Evolutionary conservation across 2,113 vertebrate genomes (phyloP), one percentile per base, ranked within the genome.

Genomic region (Tetrax tetrax): DNA sequence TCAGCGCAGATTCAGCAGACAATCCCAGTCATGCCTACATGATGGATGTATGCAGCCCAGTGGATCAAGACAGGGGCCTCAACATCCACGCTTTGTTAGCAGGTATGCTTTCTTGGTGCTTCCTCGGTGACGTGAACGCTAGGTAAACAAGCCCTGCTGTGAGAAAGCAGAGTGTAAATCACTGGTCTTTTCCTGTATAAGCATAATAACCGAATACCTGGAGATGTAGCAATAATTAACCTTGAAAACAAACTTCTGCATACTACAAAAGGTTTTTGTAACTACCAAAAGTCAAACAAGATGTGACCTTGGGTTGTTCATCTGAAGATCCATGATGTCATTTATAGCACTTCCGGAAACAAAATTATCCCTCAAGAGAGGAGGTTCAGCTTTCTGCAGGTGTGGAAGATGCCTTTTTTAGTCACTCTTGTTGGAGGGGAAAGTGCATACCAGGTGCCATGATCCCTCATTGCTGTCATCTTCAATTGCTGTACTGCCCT

Each of bases 11-110:
- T 97, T 99, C 99, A 0, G 99, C 99, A 0, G 99, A 99, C 94
- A 99, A 99, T 95, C 99, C 99, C 19, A 99, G 99, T 90, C 99
- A 99, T 4, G 99, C 99, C 41, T 99, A 99, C 97, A 99, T 99
- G 99, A 99, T 99, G 99, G 99, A 99, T 11, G 99, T 99, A 17
- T 99, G 99, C 93, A 97, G 99, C 93, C 99, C 99, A 0, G 98
- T 98, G 38, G 99, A 99, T 96, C 99, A 99, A 96, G 99, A 99
- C 95, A 97, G 99, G 7, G 99, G 99, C 17, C 98, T 99, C 54
- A 99, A 99, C 94, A 99, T 99, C 89, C 99, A 99, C 0, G 99
- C 99, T 7, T 97, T 99, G 48, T 97, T 99, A 90, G 99, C 99
- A 95, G 99, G 99, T 99, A 95, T 94, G 96, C 53, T 74, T 95